Conservation (phyloP, 2,888 invertebrate species). For the Catocala nupta region DNA sequence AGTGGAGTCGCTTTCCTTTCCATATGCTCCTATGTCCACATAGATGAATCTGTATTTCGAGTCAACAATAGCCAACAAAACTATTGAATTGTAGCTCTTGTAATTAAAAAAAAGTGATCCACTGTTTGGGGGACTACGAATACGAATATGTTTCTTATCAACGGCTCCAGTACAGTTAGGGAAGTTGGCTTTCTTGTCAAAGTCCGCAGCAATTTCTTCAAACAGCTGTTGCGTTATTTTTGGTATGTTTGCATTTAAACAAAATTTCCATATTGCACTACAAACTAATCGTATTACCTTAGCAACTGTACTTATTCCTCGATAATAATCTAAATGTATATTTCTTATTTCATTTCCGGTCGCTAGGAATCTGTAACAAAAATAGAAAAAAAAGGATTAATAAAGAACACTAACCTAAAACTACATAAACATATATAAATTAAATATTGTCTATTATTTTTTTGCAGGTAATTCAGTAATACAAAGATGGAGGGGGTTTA, state of each 20-base stretch:
- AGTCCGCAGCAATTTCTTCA: conserved; percentile 14
- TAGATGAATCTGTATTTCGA: conserved; percentile 2
- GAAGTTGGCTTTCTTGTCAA: conserved; percentile 25
- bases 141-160: conserved; percentile 28
- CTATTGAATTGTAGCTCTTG: conserved; percentile 21
- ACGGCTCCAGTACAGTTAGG: conserved; percentile 22
- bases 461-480: conserved; percentile 44
- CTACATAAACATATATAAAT: conserved; percentile 36
- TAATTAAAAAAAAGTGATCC: conserved; percentile 28
- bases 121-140: conserved; percentile 18
- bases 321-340: conserved; percentile 13
- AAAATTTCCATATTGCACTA: conserved; percentile 4
- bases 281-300: conserved; percentile 12
- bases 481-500: conserved; percentile 46
- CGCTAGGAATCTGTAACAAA: conserved; percentile 18
- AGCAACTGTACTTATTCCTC: background rate
- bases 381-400: conserved; percentile 30
- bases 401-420: conserved; percentile 36
- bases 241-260: conserved; percentile 16
- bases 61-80: conserved; percentile 17
- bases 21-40: background rate
- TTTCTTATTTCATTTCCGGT: conserved; percentile 15
- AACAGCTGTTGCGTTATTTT: conserved; percentile 14
- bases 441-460: conserved; percentile 30
- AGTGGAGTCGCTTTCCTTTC: background rate